A percentile compares a stretch with the other conserved stretches of the same genome.
Conservation (phyloP, 2,113 vertebrate genomes). For the Bos indicus region DNA sequence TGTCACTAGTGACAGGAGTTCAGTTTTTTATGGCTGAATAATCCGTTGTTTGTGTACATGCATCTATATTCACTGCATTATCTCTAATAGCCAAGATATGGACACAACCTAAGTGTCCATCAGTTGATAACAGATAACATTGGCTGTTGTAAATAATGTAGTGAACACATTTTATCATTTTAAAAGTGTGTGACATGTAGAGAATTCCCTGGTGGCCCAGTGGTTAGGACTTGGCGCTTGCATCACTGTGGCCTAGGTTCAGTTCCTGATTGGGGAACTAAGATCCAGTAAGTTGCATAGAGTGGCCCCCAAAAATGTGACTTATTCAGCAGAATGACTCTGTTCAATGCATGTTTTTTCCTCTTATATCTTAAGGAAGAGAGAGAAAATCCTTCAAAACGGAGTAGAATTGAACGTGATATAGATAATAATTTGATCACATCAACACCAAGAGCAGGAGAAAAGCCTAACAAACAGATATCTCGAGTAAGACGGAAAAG, state of each 20-base stretch:
- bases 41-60: neutral
- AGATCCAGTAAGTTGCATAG: neutral
- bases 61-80: neutral
- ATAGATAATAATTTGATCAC: slow-evolving; percentile 94
- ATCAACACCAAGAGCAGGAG: slow-evolving; percentile 88
- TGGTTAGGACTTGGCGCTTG: neutral
- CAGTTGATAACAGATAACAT: neutral
- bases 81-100: neutral
- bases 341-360: slow-evolving; percentile 58
- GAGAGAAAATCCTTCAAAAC: slow-evolving; percentile 92
- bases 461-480: slow-evolving; percentile 85
- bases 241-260: neutral
- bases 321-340: neutral
- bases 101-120: neutral
- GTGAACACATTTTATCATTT: neutral
- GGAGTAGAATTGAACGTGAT: slow-evolving; percentile 90
- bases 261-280: neutral
- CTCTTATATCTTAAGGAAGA: slow-evolving; percentile 86
- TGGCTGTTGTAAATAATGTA: neutral
- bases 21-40: neutral
- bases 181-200: neutral
- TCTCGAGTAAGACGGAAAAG: slow-evolving; percentile 89
- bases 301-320: neutral
- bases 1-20: neutral
- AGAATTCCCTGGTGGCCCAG: neutral